Percentiles rank a stretch among this genome's conserved stretches.
Conservation (phyloP, 2,888 invertebrate species). For the Tachina fera region DNA sequence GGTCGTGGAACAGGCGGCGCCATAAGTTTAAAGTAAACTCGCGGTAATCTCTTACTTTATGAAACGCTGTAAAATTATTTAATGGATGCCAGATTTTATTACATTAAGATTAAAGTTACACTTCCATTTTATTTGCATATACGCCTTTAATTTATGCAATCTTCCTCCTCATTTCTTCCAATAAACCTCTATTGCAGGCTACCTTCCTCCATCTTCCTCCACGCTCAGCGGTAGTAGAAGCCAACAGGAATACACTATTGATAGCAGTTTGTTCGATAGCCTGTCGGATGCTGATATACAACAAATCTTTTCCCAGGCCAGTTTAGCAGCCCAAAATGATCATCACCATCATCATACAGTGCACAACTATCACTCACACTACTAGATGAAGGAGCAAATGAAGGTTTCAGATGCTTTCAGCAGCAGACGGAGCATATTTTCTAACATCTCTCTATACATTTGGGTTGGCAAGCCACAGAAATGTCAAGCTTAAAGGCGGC, state of each 20-base stretch:
- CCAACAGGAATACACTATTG: constrained; percentile 69
- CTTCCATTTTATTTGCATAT: too few relatives aligned
- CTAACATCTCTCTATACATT: neutral
- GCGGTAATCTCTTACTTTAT: too few relatives aligned
- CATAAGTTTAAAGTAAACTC: too few relatives aligned
- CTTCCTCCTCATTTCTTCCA: neutral
- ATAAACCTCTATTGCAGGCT: constrained; percentile 72
- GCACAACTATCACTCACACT: constrained; percentile 62
- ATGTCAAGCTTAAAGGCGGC: constrained; percentile 44
- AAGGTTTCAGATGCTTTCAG: neutral
- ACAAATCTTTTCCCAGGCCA: constrained; percentile 79
- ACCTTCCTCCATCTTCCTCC: constrained; percentile 76
- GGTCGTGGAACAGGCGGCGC: too few relatives aligned
- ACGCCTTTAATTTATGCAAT: neutral
- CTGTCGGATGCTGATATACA: constrained; percentile 79
- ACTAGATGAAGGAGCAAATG: constrained; percentile 4
- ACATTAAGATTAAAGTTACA: too few relatives aligned
- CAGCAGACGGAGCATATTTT: neutral
- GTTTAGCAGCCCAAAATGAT: constrained; percentile 76
- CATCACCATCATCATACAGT: constrained; percentile 71
- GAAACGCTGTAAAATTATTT: too few relatives aligned
- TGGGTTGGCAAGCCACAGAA: constrained; percentile 1
- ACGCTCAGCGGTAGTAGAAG: constrained; percentile 65
- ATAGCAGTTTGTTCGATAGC: constrained; percentile 77
- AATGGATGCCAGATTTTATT: too few relatives aligned